Evolutionary conservation across 2,113 vertebrate species (phyloP), one percentile per base, ranked within the genome.

Genomic region (Pionites leucogaster): DNA sequence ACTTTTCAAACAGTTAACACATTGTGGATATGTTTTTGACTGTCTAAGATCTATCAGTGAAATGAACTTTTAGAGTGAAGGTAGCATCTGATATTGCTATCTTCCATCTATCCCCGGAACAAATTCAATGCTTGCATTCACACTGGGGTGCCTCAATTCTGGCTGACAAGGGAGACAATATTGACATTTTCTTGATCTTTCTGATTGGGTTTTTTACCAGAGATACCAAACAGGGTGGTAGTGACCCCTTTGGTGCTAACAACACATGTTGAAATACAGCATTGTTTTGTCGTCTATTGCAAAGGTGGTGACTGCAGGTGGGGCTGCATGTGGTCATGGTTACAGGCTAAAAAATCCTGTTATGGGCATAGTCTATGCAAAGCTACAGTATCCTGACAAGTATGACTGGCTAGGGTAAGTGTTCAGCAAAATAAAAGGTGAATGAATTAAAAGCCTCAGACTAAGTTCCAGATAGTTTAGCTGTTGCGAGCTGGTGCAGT

Each of bases 401-500:
- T 14, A 14, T 4, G 44, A 37, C 13, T 12, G 57, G 62, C 64
- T 71, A 22, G 84, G 72, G 57, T 41, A 62, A 80, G 53, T 41
- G 37, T 57, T 88, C 84, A 74, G 71, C n/a, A 14, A 53, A 88
- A 86, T 49, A 28, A 71, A 91, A 95, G 92, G 50, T 64, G 93
- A 95, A 84, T 87, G 89, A 92, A 95, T 65, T 84, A 55, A 75
- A 60, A 85, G 49, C 57, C 83, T 71, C 5, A 89, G 69, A 46
- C 65, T 11, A 3, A 41, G 86, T 22, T 87, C 12, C 94, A 93
- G 92, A 46, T 72, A 81, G 69, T 68, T 75, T 55, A 91, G 94
- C 91, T 71, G 71, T 9, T 79, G 80, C 15, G 57, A 95, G 78
- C 90, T 94, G 95, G 64, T 90, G 82, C 79, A 49, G 84, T 59